Evolutionary conservation across 1,140 invertebrate genomes (phyloP), one percentile per base, ranked within the genome.

Genomic region (Orchestia grillus): DNA sequence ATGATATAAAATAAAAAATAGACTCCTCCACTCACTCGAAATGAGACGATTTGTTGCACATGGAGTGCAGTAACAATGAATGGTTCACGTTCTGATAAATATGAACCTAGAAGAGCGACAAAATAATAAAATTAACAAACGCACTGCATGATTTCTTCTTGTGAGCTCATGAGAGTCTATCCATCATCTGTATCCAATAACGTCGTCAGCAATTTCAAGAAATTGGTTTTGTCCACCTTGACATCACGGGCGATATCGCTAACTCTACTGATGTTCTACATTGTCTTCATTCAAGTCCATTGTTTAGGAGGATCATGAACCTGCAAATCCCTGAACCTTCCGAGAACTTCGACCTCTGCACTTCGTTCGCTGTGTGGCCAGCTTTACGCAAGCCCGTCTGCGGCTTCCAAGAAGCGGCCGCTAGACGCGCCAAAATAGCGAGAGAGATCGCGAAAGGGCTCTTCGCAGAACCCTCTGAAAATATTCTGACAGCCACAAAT

Each of bases 311-410:
- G 88, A 90, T 90, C 88, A 90, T 90, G 88, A 43, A 42, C 88
- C 88, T 44, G 43, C 88, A 90, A 41, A 42, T 42, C 88, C 88
- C n/a, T 90, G 88, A 90, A 90, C 88, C 88, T 90, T 90, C 88
- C 3, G 88, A 90, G 88, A 90, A 90, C 88, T 44, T 42, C 43
- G 88, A 90, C 88, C 88, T 90, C 88, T 90, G 88, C 88, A 90
- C n/a, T 41, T 16, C 88, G 88, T 11, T 90, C 43, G 88, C 15
- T 36, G 88, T 90, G 4, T 90, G n/a, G 36, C 41, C 36, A 8
- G 88, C 88, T 41, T 44, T 90, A 42, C 43, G 88, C 88, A 90
- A 41, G 88, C 88, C 41, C 88, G 88, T 90, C 43, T 41, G 16
- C 88, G n/a, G 88, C 88, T 90, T 90, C 88, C 42, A 6, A 44